Base-by-base conservation (phyloP, 2,888 invertebrate species). In the Sthenelais limicola region DNA sequence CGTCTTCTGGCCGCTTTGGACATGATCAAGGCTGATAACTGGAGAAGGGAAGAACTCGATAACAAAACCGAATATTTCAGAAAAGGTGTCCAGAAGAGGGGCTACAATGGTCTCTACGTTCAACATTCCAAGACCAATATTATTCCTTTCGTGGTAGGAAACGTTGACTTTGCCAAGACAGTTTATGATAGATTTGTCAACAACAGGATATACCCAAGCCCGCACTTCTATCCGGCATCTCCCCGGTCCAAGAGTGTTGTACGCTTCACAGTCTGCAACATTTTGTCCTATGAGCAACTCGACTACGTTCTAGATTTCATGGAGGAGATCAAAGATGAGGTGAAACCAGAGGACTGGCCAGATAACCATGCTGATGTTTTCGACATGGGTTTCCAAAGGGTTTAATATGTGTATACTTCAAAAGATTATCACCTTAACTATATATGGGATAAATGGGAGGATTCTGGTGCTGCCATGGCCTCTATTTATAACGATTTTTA, bases 201-300 rank as follows among this genome's bases (percentile, higher is more conserved):
- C 28, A 43, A 26, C n/a, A 26, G 33, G 4, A 68, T 68, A 26
- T 68, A 51, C 28, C 49, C 68, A 3, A 51, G 51, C 24, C 68
- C 68, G 24, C 68, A 68, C 30, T 49, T 68, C 51, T 68, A 68
- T 28, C 68, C 68, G 2, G 51, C 68, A 5, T 68, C 68, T 3
- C 68, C 68, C 15, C 18, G 68, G 18, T 24, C 15, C 32, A 49
- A 52, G 33, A 68, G 51, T 26, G 68, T 52, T 15, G 30, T 68
- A 2, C 49, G 68, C 3, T 68, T 68, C 30, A 68, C 68, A 26
- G 43, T 68, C 68, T 68, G 68, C 26, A 49, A 68, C 30, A 30
- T 33, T 43, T n/a, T 49, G 12, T 28, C 28, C 3, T 68, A 49
- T 49, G 51, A 68, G 26, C 68, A 68, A 24, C 21, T 68, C 51